Evolutionary conservation across 2,888 invertebrate genomes (phyloP).

Genomic region (Leptopterna dolabrata): DNA sequence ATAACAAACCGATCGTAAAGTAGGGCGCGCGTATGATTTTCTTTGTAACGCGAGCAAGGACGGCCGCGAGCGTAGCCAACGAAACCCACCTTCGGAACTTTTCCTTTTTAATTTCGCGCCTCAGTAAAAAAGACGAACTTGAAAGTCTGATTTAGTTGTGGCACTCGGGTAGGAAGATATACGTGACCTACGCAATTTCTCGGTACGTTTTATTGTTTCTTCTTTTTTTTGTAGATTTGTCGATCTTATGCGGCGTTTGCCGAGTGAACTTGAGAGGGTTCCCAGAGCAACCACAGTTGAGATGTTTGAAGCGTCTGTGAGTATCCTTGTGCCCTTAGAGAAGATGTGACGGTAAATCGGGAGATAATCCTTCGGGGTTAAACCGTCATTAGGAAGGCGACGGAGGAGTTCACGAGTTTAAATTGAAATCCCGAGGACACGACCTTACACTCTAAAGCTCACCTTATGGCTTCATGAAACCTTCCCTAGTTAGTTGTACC

Average conservation of each 20-base stretch:
- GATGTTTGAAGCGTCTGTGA: not conserved
- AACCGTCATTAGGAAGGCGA: not conserved
- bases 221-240: not conserved
- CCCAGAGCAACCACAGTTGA: not conserved
- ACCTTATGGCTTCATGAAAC: not conserved
- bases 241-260: not conserved
- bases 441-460: not conserved
- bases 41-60: slow-evolving; percentile 24
- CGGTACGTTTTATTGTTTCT: not conserved
- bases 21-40: not conserved
- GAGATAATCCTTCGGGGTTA: slow-evolving; percentile 12
- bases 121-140: not conserved
- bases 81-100: not conserved
- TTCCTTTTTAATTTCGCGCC: not conserved
- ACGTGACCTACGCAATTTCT: slow-evolving; percentile 11
- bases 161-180: not conserved
- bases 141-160: slow-evolving; percentile 32
- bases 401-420: not conserved
- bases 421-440: slow-evolving; percentile 31
- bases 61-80: not conserved
- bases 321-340: not conserved
- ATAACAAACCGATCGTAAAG: not conserved
- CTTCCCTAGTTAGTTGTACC: too few species aligned
- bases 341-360: not conserved
- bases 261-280: not conserved